A percentile compares a stretch with the other conserved stretches of the same genome.
These are phyloP conservation scores for Phacellophora camtschatica DNA, from an alignment of 30 jellyfish, hydroid and myxozoan genomes.

Conservation along the genomic window DNA sequence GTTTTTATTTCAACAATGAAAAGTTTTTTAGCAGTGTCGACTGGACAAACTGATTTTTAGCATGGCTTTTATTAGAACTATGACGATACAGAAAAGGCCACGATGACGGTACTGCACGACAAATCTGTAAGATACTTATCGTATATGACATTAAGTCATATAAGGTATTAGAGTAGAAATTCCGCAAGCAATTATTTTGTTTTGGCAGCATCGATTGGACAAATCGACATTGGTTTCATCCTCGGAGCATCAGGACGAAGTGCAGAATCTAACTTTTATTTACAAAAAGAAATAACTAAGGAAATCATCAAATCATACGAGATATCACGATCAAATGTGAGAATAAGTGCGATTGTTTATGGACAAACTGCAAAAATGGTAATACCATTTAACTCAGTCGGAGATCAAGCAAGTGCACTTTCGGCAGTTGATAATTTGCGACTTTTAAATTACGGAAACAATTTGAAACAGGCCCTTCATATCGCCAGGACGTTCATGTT, in stretches of 20 bases:
- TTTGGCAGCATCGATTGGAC: background rate
- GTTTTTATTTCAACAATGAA: too few relatives aligned
- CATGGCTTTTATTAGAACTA: too few relatives aligned
- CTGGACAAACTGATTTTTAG: too few relatives aligned
- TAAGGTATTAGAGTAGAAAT: too few relatives aligned
- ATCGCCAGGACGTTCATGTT: constrained; percentile 40
- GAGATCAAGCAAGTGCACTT: background rate
- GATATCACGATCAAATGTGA: constrained; percentile 41
- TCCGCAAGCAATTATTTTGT: too few relatives aligned
- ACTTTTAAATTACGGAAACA: background rate
- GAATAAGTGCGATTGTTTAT: constrained; percentile 44
- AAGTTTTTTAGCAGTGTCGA: too few relatives aligned
- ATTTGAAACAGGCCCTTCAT: constrained; percentile 61
- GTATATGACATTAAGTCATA: too few relatives aligned
- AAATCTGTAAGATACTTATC: too few relatives aligned
- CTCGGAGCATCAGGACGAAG: constrained; percentile 47
- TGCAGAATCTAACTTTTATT: constrained; percentile 16
- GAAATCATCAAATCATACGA: constrained; percentile 22
- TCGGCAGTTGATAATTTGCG: constrained; percentile 18
- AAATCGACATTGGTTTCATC: constrained; percentile 29
- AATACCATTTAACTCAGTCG: constrained; percentile 22
- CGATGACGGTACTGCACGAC: too few relatives aligned
- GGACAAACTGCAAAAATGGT: constrained; percentile 8
- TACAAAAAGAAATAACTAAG: constrained; percentile 51
- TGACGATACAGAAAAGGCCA: too few relatives aligned